Base-by-base conservation (phyloP, 2,113 vertebrate species). In the Marmota flaviventris region DNA sequence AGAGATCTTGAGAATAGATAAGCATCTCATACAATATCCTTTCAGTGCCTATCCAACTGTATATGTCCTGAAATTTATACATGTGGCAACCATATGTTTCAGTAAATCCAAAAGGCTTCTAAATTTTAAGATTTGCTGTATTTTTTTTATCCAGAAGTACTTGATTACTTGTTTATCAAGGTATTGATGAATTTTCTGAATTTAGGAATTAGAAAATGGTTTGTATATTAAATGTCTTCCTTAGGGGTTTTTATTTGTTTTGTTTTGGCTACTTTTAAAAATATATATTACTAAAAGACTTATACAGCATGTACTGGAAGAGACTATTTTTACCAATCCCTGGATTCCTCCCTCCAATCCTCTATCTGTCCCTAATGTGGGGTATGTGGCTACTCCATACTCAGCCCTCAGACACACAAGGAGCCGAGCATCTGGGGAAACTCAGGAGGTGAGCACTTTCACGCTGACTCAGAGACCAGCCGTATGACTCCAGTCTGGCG, bases 381-480 rank as follows among this genome's bases (percentile, higher is more conserved):
- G n/a, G 61, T 73, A 2, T 39, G 18, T 85, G 92, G 77, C 87
- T 72, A 14, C 53, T 63, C 48, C 39, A 63, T 72, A 58, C 88
- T 97, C 61, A 90, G 79, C 96, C 72, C 86, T 91, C 92, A 95
- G 93, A 1, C 72, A 95, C 92, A 78, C 34, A 79, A 97, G 98
- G 94, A 70, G 84, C 97, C 0, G 84, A 95, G 97, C 98, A 98
- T 98, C 97, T 96, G 86, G 95, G 93, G 96, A 69, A 96, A 89
- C 98, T 95, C 94, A 72, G 95, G 98, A 98, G 98, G 97, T 97
- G 97, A 97, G 90, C 77, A 6, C 91, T 98, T 98, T 97, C 96
- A 81, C 95, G 98, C 95, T 76, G 79, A 97, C 98, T 98, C 98
- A 95, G 97, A 98, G 98, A 95, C 96, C 96, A 97, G 98, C 98